Evolutionary conservation across 2,113 vertebrate species (phyloP), one percentile per base, ranked within the genome.

Genomic region (Campylorhamphus procurvoides): DNA sequence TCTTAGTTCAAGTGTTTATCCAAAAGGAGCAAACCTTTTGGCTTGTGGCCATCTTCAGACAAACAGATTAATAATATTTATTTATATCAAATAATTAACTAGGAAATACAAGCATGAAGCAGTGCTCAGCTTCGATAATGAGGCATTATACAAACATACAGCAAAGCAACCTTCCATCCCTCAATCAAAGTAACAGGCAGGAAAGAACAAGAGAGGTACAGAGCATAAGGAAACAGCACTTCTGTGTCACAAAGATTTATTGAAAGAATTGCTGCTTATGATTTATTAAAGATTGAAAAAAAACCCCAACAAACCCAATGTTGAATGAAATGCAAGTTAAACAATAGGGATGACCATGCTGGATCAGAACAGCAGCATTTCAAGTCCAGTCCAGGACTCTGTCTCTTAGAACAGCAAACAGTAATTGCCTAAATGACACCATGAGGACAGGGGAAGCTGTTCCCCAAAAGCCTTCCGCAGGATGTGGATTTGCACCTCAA

Each of bases 401-500:
- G 8, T 55, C 42, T 81, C 46, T 50, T 20, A 49, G 25, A 93
- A 39, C 20, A 28, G 46, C 46, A 59, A 69, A 23, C 39, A 93
- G 76, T 33, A 86, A 75, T 37, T 1, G 0, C 18, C 40, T 89
- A 81, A 81, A 93, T 71, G 83, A 78, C 47, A 77, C 68, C 3
- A 2, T 4, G 18, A 88, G 72, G 47, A 74, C 23, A 46, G 20
- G 59, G 27, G 35, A 94, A 55, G 55, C n/a, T 90, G 79, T 35
- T 83, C 46, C 20, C 35, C 49, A 77, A 46, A 96, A 83, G 0
- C 3, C 71, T 96, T 97, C 85, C 12, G 1, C 92, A 93, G 96
- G 94, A 97, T 93, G 90, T 0, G 0, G 67, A 96, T 94, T 92
- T 95, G 72, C 63, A 84, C 46, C 90, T 90, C 79, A 94, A 85